Evolutionary conservation across 1,140 invertebrate genomes (phyloP).

Genomic region (Popillia japonica): DNA sequence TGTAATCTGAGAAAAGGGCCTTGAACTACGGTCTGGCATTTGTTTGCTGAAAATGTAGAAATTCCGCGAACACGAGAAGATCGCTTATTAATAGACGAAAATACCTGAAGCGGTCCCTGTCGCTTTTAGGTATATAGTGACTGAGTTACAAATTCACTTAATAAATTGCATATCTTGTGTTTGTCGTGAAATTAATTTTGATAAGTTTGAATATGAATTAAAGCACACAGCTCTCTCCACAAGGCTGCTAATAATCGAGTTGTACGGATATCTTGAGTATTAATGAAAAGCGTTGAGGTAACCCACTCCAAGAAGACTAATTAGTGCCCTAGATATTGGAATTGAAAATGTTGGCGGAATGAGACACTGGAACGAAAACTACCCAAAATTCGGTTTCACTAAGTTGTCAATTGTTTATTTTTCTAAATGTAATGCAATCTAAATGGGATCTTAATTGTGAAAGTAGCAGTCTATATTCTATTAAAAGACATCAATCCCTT

Average conservation of each 20-base stretch:
- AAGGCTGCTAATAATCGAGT: not conserved
- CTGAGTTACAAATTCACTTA: not conserved
- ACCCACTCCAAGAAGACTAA: not conserved
- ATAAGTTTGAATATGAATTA: conserved; percentile 23
- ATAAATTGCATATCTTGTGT: conserved; percentile 25
- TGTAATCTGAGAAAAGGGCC: not conserved
- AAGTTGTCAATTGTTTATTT: too few relatives aligned
- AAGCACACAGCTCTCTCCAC: not conserved
- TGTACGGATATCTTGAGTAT: not conserved
- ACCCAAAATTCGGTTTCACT: too few relatives aligned
- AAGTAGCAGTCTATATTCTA: too few relatives aligned
- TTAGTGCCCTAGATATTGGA: not conserved
- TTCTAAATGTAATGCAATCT: too few relatives aligned
- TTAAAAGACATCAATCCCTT: too few relatives aligned
- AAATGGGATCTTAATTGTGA: too few relatives aligned
- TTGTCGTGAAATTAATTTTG: conserved; percentile 26
- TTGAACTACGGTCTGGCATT: not conserved
- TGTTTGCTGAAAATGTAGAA: conserved; percentile 16
- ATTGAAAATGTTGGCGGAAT: not conserved
- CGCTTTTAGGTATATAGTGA: not conserved
- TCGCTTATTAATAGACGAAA: conserved; percentile 1
- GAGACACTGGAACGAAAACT: too few relatives aligned
- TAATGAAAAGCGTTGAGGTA: conserved; percentile 5
- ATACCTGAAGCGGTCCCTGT: not conserved
- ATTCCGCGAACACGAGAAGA: not conserved